Conservation (phyloP, 2,113 vertebrate genomes). For the Anthoscopus minutus region DNA sequence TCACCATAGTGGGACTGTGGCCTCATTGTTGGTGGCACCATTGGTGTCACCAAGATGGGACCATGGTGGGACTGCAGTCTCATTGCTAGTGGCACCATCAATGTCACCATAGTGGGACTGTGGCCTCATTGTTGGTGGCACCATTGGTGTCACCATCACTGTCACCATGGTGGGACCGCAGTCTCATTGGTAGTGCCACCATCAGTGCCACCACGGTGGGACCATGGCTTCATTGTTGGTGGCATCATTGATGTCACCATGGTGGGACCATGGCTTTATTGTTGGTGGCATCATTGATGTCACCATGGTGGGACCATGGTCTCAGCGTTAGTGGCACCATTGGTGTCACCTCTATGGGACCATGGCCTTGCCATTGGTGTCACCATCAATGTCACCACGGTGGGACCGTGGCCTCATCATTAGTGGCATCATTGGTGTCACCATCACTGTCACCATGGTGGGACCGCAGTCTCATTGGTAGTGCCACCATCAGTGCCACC, state of each 20-base stretch:
- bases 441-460: not conserved
- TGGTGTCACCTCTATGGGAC: rapidly evolving
- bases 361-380: not conserved
- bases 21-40: not conserved
- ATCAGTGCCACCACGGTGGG: no score
- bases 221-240: no score
- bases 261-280: no score
- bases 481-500: not conserved
- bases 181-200: rapidly evolving
- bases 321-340: rapidly evolving
- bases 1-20: not conserved
- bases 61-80: rapidly evolving
- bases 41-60: no score
- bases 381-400: not conserved
- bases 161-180: not conserved
- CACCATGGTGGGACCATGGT: rapidly evolving
- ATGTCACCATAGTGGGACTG: rapidly evolving
- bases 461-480: not conserved
- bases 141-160: not conserved
- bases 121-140: no score
- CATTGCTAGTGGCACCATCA: rapidly evolving
- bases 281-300: no score
- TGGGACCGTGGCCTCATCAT: not conserved
- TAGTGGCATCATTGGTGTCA: not conserved
- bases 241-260: no score